A percentile compares a stretch with the other conserved stretches of the same genome.
Evolutionary conservation across 2,113 vertebrate genomes (phyloP).

Genomic region (Bolborhynchus lineola): DNA sequence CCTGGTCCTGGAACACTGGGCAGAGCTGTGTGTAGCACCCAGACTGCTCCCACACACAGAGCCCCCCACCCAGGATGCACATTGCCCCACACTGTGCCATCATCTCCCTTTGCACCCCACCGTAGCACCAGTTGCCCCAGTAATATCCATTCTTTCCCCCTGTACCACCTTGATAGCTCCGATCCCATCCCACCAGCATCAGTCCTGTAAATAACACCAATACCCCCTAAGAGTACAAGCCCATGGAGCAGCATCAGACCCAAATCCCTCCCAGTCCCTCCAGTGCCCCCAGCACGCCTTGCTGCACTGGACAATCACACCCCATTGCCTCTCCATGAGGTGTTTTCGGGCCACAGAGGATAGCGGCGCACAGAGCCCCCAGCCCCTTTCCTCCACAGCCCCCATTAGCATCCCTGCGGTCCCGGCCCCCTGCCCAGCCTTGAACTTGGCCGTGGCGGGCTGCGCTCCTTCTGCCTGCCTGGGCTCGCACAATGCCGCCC

Average conservation of each 20-base stretch:
- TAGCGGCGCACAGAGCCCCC: not conserved
- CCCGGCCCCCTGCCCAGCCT: slow-evolving; percentile 58
- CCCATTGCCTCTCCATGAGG: not conserved
- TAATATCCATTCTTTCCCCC: not conserved
- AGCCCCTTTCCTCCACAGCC: not conserved
- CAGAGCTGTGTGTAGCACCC: not conserved
- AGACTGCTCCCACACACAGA: not conserved
- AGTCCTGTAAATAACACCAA: not conserved
- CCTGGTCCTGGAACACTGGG: not conserved
- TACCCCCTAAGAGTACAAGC: not conserved
- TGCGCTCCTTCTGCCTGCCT: slow-evolving; percentile 54
- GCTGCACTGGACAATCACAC: not conserved
- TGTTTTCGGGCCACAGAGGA: not conserved
- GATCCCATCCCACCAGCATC: not conserved
- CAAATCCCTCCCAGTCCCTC: not conserved
- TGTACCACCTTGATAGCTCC: not conserved
- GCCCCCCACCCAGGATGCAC: not conserved
- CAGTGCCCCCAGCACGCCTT: not conserved
- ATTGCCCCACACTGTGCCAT: not conserved
- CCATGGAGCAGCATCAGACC: not conserved
- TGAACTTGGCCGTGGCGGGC: slow-evolving; percentile 68
- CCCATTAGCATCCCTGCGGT: slow-evolving; percentile 36
- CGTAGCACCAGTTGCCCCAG: not conserved
- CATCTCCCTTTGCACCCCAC: not conserved
- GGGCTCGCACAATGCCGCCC: slow-evolving; percentile 53